Base-by-base conservation (phyloP, 2,113 vertebrate genomes). In the Gambusia affinis region DNA sequence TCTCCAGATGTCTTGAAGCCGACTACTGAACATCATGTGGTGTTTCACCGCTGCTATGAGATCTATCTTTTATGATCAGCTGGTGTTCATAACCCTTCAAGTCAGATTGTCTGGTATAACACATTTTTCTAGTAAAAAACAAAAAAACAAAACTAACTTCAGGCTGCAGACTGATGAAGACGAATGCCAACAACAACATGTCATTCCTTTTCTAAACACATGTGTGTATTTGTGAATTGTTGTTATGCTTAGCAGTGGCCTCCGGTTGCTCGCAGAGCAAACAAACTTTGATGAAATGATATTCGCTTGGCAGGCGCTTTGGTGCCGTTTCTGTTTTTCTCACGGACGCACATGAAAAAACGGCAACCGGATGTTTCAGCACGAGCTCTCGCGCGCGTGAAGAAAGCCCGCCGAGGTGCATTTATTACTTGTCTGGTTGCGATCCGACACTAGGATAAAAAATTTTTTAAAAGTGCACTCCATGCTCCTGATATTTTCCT, bases 171-270 rank as follows among this genome's bases (percentile, higher is more conserved):
- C 57, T 54, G 12, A 42, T 29, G 42, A 63, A n/a, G 30, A 65
- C 24, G 39, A 51, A 64, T 4, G 65, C 66, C 75, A 83, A 76
- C 29, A 54, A 67, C 73, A 87, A 82, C 76, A 84, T 75, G 67
- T 85, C 33, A 77, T 17, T 81, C 28, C 63, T 57, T 47, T 42
- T 69, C 33, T 66, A 60, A 84, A 80, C 64, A 71, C 65, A 33
- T 71, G 29, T 69, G 73, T 79, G 70, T 80, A 54, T 81, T 77
- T 77, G 73, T 81, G 67, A 76, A 57, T 84, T 79, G 64, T 78
- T 70, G 72, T 75, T 33, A 51, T 70, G 64, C 70, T 75, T 64
- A 75, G 60, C 31, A 60, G 57, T 24, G 54, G 72, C 66, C 24
- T 89, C 44, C 47, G 31, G 75, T 78, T 77, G 17, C 67, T 60